Evolutionary conservation across 2,888 invertebrate species (phyloP).

Genomic region (Rapana venosa): DNA sequence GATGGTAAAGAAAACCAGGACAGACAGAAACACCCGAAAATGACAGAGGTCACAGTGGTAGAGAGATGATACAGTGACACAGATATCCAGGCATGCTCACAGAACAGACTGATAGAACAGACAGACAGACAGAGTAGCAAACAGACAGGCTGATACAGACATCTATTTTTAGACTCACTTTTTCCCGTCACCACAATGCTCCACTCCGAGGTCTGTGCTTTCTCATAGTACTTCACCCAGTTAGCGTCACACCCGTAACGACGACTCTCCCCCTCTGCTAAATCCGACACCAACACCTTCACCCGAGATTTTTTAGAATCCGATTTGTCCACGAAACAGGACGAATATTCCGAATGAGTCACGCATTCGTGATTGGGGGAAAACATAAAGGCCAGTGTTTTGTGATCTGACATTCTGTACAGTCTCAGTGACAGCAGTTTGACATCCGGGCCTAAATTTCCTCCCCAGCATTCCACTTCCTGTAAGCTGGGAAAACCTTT

Average conservation of each 20-base stretch:
- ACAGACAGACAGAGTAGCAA: background rate
- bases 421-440: conserved; percentile 1
- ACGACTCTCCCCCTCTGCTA: conserved; percentile 18
- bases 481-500: conserved; percentile 25
- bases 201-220: background rate
- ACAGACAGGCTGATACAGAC: background rate
- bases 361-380: background rate
- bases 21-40: too few relatives aligned
- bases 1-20: too few relatives aligned
- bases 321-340: conserved; percentile 16
- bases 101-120: background rate
- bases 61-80: background rate
- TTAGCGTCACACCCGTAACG: conserved; percentile 26
- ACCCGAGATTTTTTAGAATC: conserved; percentile 10
- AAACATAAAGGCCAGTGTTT: background rate
- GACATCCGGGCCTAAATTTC: background rate
- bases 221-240: background rate
- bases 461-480: conserved; percentile 43
- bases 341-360: conserved; percentile 21
- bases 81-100: background rate
- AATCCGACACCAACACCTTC: conserved; percentile 23
- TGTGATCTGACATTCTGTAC: background rate
- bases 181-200: background rate
- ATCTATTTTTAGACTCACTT: conserved; percentile 10
- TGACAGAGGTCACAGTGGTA: background rate